A percentile compares a stretch with the other conserved stretches of the same genome.
Evolutionary conservation across 2,888 invertebrate genomes (phyloP).

Genomic region (Diplazon laetatorius): DNA sequence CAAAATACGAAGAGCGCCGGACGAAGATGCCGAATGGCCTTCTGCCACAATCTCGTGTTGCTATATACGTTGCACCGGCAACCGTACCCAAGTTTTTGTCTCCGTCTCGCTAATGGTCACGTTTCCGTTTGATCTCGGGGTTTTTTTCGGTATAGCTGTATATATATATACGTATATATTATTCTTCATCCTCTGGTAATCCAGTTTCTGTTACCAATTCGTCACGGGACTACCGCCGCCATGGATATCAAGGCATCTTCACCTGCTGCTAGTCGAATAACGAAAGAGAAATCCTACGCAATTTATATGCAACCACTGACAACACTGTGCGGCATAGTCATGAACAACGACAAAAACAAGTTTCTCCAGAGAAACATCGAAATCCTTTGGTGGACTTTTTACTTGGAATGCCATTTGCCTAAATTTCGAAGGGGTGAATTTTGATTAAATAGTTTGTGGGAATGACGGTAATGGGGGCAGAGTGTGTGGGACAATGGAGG

Average conservation of each 20-base stretch:
- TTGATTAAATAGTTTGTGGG: conserved; percentile 25
- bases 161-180: no score
- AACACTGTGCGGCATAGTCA: neutral
- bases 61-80: conserved; percentile 64
- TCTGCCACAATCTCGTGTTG: conserved; percentile 28
- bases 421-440: conserved; percentile 10
- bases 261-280: conserved; percentile 58
- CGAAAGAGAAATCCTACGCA: conserved; percentile 34
- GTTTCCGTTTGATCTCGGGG: conserved; percentile 67
- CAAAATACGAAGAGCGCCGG: conserved; percentile 48
- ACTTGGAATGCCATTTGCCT: neutral
- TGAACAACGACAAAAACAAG: neutral
- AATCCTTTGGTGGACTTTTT: conserved; percentile 16
- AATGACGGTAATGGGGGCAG: neutral
- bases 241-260: conserved; percentile 67
- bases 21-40: conserved; percentile 56
- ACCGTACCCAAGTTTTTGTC: conserved; percentile 67
- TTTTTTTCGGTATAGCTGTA: no score
- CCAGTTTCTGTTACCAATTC: conserved; percentile 70
- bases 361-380: conserved; percentile 27
- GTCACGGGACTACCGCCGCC: conserved; percentile 63
- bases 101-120: conserved; percentile 68
- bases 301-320: conserved; percentile 55
- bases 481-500: conserved; percentile 21
- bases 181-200: conserved; percentile 60